A percentile compares a stretch with the other conserved stretches of the same genome.
Evolutionary conservation across 2,797 vertebrate genomes (phyloP).

Genomic region (Hephaestus fuliginosus): DNA sequence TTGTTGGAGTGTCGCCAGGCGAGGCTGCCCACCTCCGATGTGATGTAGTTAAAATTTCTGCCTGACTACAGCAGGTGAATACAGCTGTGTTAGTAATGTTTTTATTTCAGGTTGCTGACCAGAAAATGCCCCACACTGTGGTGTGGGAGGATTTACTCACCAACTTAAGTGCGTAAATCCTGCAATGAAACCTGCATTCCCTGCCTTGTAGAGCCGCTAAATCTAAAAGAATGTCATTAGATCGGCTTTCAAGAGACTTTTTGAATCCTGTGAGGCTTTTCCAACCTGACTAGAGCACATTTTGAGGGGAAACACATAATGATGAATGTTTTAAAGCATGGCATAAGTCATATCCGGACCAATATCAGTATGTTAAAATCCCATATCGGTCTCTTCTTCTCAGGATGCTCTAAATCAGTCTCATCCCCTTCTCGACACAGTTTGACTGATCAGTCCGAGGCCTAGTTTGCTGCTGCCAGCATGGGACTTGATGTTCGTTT

Average conservation of each 20-base stretch:
- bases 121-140: conserved; percentile 40
- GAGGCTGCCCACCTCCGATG: conserved; percentile 36
- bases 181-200: conserved; percentile 25
- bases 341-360: conserved; percentile 12
- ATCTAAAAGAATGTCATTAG: conserved; percentile 25
- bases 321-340: background rate
- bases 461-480: conserved; percentile 76
- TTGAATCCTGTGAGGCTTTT: background rate
- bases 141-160: conserved; percentile 56
- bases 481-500: conserved; percentile 73
- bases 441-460: conserved; percentile 78
- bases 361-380: conserved; percentile 36
- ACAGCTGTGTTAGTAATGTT: conserved; percentile 27
- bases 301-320: conserved; percentile 5
- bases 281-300: background rate
- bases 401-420: conserved; percentile 74
- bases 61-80: conserved; percentile 38
- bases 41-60: conserved; percentile 26
- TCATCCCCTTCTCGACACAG: conserved; percentile 60
- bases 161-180: conserved; percentile 32
- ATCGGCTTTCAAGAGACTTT: conserved; percentile 28
- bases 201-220: conserved; percentile 14
- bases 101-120: conserved; percentile 48
- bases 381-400: conserved; percentile 41
- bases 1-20: conserved; percentile 32